Percentiles rank a stretch among this genome's conserved stretches.
These are phyloP conservation scores for Drosophila picticornis DNA, from an alignment of 2,888 invertebrate genomes.

Conservation along the genomic window DNA sequence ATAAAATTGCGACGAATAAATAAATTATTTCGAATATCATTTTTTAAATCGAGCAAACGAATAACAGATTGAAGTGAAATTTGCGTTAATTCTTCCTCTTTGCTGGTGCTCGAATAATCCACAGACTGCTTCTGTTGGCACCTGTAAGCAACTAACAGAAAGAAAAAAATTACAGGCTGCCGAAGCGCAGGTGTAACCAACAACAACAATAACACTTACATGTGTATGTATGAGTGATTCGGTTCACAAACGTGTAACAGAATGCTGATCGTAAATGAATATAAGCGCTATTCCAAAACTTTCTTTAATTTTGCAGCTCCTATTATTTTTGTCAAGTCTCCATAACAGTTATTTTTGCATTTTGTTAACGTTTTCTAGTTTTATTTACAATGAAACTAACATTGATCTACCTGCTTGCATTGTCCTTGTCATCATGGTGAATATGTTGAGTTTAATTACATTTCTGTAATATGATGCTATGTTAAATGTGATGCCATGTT, in stretches of 20 bases:
- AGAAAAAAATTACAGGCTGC: conserved; percentile 11
- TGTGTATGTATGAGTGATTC: background rate
- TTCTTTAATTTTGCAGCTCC: background rate
- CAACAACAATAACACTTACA: background rate
- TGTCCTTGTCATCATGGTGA: conserved; percentile 28
- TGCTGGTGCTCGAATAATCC: background rate
- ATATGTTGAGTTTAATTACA: conserved; percentile 15
- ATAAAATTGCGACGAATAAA: conserved; percentile 7
- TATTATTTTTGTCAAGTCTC: background rate
- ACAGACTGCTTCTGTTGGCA: conserved; percentile 6
- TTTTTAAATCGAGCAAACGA: background rate
- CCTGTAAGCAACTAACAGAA: conserved; percentile 28
- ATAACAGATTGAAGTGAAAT: background rate
- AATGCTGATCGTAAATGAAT: background rate
- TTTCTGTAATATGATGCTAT: conserved; percentile 22
- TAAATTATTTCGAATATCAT: conserved; percentile 25
- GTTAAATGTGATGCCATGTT: conserved; percentile 31
- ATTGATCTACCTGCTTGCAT: conserved; percentile 1
- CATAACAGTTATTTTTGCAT: background rate
- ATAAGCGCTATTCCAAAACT: background rate
- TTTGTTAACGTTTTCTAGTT: background rate
- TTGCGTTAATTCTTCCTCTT: background rate
- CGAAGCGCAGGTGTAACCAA: conserved; percentile 14
- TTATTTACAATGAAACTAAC: background rate
- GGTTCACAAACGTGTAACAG: background rate